Percentiles rank a stretch among this genome's conserved stretches.
Evolutionary conservation across 2,113 vertebrate species (phyloP).

Genomic region (Tichodroma muraria): DNA sequence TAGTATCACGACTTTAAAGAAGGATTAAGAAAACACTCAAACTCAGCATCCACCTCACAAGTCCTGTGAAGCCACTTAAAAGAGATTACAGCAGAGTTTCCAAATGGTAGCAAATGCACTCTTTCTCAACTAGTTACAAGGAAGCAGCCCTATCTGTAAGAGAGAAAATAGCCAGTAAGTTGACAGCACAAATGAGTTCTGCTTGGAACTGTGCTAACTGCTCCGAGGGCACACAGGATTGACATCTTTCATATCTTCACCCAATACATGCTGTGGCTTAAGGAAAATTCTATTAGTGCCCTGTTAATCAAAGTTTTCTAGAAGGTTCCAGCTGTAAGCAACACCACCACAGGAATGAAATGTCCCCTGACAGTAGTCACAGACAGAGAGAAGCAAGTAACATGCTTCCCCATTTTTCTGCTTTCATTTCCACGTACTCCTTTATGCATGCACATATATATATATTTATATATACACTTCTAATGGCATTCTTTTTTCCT

Average conservation of each 20-base stretch:
- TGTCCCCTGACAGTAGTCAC: neutral
- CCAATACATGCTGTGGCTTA: neutral
- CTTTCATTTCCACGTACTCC: neutral
- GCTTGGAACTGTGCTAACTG: neutral
- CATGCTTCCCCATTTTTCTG: neutral
- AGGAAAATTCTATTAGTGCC: neutral
- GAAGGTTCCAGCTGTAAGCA: neutral
- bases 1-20: neutral
- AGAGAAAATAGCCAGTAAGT: neutral
- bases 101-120: neutral
- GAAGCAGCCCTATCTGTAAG: neutral
- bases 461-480: neutral
- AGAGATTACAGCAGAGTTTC: neutral
- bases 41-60: neutral
- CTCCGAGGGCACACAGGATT: neutral
- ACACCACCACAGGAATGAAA: neutral
- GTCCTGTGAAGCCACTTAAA: neutral
- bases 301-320: neutral
- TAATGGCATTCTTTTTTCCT: neutral
- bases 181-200: constrained; percentile 20
- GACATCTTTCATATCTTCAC: neutral
- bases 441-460: neutral
- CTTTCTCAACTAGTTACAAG: neutral
- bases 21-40: neutral
- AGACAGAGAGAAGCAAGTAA: neutral